These are phyloP conservation scores for Sula dactylatra DNA, from an alignment of 2,113 vertebrate species.

Conservation along the genomic window DNA sequence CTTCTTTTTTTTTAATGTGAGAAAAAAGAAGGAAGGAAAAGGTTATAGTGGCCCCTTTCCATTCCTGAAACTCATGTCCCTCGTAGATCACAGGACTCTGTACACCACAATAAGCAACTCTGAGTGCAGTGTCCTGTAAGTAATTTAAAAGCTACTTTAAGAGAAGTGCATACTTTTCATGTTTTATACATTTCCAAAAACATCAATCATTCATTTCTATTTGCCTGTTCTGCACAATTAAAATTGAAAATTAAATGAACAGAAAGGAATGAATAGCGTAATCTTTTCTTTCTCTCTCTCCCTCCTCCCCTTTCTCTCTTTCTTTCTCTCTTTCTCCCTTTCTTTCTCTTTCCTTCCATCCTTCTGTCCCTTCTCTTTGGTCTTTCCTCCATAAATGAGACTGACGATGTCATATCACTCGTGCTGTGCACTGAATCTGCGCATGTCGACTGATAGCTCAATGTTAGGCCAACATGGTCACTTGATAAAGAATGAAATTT, in stretches of 20 bases:
- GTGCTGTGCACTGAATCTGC: neutral
- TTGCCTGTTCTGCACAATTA: neutral
- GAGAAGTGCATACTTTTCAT: neutral
- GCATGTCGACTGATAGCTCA: neutral
- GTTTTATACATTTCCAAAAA: neutral
- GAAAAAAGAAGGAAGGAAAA: slow-evolving; percentile 6
- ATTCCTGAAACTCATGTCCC: neutral
- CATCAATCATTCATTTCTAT: neutral
- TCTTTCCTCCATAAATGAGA: neutral
- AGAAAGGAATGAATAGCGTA: neutral
- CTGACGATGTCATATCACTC: neutral
- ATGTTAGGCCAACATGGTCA: neutral
- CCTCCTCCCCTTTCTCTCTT: no score
- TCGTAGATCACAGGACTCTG: neutral
- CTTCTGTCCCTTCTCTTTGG: neutral
- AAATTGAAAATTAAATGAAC: neutral
- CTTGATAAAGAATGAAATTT: neutral
- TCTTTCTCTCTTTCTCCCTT: fast-evolving
- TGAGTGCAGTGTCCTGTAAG: neutral
- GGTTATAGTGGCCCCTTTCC: neutral
- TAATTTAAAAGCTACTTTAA: slow-evolving; percentile 1
- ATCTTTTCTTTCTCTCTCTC: no score
- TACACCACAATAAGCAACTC: neutral
- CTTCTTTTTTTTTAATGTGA: neutral
- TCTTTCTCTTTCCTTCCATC: neutral